Percentiles rank a stretch among this genome's conserved stretches.
phyloP scores from a whole-genome alignment of 2,113 vertebrate genomes.

The Muscicapa adusta region DNA sequence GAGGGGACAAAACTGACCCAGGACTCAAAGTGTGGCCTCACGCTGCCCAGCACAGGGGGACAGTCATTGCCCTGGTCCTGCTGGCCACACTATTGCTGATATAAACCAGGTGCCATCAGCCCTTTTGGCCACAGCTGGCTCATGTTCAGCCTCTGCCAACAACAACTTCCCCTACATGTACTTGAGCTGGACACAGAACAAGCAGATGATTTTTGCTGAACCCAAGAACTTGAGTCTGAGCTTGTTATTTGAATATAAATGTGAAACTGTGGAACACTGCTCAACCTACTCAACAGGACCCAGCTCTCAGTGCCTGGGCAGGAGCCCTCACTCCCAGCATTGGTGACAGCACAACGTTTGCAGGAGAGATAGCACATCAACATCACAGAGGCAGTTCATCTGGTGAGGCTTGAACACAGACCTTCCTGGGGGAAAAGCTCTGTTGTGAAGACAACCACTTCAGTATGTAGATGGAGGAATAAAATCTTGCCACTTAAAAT shows the following conservation, averaged over 20 bases:
- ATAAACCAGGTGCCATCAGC: rapidly evolving
- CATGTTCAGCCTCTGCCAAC: background rate
- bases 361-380: background rate
- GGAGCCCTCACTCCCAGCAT: background rate
- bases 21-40: background rate
- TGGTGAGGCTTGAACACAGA: background rate
- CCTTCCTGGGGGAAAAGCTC: background rate
- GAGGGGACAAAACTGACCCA: background rate
- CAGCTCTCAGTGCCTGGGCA: background rate
- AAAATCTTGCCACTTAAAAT: background rate
- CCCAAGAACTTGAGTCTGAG: background rate
- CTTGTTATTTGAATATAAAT: background rate
- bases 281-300: background rate
- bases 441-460: background rate
- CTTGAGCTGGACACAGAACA: background rate
- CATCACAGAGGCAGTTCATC: background rate
- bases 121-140: background rate
- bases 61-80: background rate
- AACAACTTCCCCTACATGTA: background rate
- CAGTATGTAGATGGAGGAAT: background rate
- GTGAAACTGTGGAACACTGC: background rate
- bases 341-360: background rate
- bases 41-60: background rate
- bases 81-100: background rate
- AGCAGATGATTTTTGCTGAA: background rate